Conservation (phyloP, 2,797 vertebrate species). For the Acanthopagrus latus region DNA sequence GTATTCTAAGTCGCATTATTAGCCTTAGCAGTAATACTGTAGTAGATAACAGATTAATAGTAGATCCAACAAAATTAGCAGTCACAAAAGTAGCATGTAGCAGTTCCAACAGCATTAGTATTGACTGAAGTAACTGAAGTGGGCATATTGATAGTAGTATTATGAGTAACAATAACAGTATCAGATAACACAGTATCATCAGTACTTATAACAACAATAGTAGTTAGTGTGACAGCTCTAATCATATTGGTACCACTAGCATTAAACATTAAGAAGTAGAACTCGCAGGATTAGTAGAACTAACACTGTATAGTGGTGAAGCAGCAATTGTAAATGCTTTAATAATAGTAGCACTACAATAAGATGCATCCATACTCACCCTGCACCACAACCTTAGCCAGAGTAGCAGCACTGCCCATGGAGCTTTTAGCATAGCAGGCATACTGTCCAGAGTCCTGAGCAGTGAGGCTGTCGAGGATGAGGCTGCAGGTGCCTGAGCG, state of each 20-base stretch:
- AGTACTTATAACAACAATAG: not conserved
- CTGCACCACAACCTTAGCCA: slow-evolving; percentile 93
- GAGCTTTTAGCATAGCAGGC: slow-evolving; percentile 92
- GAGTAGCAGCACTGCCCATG: slow-evolving; percentile 89
- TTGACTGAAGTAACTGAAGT: not conserved
- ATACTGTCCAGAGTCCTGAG: slow-evolving; percentile 93
- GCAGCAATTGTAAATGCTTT: too few species aligned
- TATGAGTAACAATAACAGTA: not conserved
- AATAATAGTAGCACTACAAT: not conserved
- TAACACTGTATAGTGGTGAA: not conserved
- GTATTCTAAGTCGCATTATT: not conserved
- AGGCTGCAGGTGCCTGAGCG: slow-evolving; percentile 90
- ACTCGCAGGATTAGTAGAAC: not conserved
- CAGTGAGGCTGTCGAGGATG: slow-evolving; percentile 91
- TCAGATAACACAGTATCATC: not conserved
- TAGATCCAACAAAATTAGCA: not conserved
- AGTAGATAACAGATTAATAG: not conserved
- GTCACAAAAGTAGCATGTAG: not conserved
- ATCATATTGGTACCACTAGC: not conserved
- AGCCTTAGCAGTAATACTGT: not conserved
- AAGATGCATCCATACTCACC: slow-evolving; percentile 82
- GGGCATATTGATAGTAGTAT: not conserved
- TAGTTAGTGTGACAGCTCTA: not conserved
- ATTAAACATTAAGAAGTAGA: not conserved
- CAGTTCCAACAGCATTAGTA: not conserved